These are phyloP conservation scores for Drosophila rhopaloa DNA, from an alignment of 1,140 invertebrate species.

Conservation along the genomic window DNA sequence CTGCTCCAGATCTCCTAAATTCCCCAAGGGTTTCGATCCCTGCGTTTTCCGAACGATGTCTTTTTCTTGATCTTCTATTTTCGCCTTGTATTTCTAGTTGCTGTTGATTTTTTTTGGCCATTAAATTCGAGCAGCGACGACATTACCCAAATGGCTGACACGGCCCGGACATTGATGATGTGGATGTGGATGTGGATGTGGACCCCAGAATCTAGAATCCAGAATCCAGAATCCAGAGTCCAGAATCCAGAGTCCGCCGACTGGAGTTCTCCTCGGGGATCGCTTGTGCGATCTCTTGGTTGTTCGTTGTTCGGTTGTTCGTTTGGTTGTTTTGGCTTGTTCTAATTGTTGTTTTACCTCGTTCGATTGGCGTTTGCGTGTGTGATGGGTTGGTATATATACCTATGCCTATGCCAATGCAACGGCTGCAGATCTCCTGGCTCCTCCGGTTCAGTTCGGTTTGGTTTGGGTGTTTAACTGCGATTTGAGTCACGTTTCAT, in stretches of 20 bases:
- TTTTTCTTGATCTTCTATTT: conserved; percentile 5
- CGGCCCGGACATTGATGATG: conserved; percentile 75
- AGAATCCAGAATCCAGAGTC: neutral
- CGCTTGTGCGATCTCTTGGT: conserved; percentile 23
- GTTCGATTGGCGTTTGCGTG: conserved; percentile 49
- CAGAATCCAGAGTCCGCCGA: conserved; percentile 1
- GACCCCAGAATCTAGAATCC: neutral
- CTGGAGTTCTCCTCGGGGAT: conserved; percentile 16
- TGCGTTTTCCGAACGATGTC: neutral
- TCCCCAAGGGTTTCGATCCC: conserved; percentile 5
- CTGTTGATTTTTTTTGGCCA: conserved; percentile 38
- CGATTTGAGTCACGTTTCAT: conserved; percentile 83
- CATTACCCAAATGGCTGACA: conserved; percentile 79
- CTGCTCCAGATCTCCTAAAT: conserved; percentile 6
- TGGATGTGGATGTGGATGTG: conserved; percentile 9
- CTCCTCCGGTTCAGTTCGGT: conserved; percentile 7
- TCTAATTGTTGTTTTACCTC: conserved; percentile 78
- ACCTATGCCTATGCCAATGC: conserved; percentile 8
- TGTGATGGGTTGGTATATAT: conserved; percentile 32
- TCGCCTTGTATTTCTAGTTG: conserved; percentile 9
- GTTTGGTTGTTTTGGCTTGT: conserved; percentile 62
- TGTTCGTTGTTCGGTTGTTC: conserved; percentile 20
- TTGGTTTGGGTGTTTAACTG: conserved; percentile 72
- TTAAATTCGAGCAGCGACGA: conserved; percentile 59
- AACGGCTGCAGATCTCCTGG: conserved; percentile 15